Evolutionary conservation across 2,797 vertebrate species (phyloP), one percentile per base, ranked within the genome.

Genomic region (Pseudochaenichthys georgianus): DNA sequence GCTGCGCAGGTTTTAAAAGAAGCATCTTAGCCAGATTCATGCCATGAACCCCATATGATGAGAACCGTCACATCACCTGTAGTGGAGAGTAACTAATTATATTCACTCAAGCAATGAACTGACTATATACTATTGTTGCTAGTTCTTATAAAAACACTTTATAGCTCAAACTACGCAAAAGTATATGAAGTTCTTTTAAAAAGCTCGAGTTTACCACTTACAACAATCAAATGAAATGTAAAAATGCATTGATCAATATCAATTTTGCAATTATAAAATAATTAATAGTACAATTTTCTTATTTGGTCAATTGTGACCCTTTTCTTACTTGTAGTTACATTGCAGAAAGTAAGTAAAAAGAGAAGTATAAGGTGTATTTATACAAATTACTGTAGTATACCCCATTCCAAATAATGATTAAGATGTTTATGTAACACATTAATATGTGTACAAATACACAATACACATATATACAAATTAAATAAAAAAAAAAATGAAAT

Each of bases 21-120:
- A 70, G 65, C 64, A 16, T 69, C 70, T 38, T 69, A 66, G 23
- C 52, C 21, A 12, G 67, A 70, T 75, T 78, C 72, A 81, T 69
- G 17, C 67, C 64, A 58, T 54, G 13, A 75, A 74, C 69, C 75
- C 70, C 61, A 70, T 64, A 80, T 75, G 71, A 38, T 19, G 23
- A 60, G 13, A 63, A 47, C 28, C 19, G 21, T 63, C 50, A 21
- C 28, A 15, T 70, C 46, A 34, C 43, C 2, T 15, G 21, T 9
- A 9, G 31, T 66, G 55, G 12, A 48, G 43, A 53, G 10, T 3
- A 47, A 67, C 1, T 8, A 4, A 23, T 9, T 19, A 52, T 19
- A 57, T 67, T 77, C 54, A 9, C 28, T 23, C 10, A 43, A 48
- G 43, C 41, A 9, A 3, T 51, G 13, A 38, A 9, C 34, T 38